Evolutionary conservation across 2,888 invertebrate species (phyloP).

Genomic region (Hypomecis punctinalis): DNA sequence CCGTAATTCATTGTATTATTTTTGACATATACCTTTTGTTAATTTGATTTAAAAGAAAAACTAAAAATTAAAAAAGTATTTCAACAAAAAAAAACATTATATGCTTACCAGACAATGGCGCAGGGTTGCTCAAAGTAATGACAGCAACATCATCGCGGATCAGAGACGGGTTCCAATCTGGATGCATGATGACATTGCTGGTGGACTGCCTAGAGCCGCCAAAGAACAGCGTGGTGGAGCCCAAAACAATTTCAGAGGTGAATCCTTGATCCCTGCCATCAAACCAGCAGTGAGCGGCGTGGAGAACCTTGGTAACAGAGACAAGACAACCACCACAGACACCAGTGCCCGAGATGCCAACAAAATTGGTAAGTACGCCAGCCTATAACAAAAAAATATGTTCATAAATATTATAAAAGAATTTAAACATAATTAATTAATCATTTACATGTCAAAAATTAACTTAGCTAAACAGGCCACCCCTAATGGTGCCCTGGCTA

Average conservation of each 20-base stretch:
- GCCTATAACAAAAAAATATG: constrained; percentile 34
- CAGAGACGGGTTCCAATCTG: constrained; percentile 47
- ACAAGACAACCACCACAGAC: constrained; percentile 58
- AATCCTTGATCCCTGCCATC: constrained; percentile 55
- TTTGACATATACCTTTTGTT: too few species aligned
- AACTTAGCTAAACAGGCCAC: too few species aligned
- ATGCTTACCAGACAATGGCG: constrained; percentile 43
- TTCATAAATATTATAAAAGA: not conserved
- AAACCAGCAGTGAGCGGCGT: constrained; percentile 56
- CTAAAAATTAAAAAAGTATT: not conserved
- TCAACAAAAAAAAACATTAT: not conserved
- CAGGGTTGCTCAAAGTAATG: constrained; percentile 40
- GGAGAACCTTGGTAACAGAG: constrained; percentile 38
- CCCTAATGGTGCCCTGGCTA: too few species aligned
- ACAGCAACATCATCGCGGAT: constrained; percentile 56
- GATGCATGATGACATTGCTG: constrained; percentile 49
- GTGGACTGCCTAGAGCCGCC: constrained; percentile 53
- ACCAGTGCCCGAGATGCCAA: constrained; percentile 22
- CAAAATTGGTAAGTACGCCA: constrained; percentile 40
- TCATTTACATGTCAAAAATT: too few species aligned
- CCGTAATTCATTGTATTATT: too few species aligned
- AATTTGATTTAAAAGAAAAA: too few species aligned
- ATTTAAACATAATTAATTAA: too few species aligned
- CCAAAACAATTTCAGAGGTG: constrained; percentile 54
- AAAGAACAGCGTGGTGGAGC: constrained; percentile 52